Evolutionary conservation across 2,113 vertebrate genomes (phyloP), one percentile per base, ranked within the genome.

Genomic region (Malurus melanocephalus): DNA sequence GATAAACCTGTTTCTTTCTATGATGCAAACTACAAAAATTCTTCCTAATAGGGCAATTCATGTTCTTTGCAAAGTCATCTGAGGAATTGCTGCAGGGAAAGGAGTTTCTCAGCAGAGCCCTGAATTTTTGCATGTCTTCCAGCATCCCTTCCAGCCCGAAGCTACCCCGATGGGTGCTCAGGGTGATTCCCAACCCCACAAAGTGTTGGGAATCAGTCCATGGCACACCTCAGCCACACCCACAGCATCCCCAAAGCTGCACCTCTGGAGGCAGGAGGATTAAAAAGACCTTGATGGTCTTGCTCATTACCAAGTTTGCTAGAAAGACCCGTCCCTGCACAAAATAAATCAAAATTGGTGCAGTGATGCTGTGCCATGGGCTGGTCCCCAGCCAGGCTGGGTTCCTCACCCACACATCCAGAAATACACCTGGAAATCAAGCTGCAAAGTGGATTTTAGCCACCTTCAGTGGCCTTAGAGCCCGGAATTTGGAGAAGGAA

Each of bases 31-130:
- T 4, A 13, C n/a, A 62, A 22, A 49, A 65, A 24, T 6, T 14
- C 45, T 13, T 33, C 64, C 46, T 28, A 1, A 12, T 10, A 0
- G 0, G 1, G 13, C 40, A 18, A 7, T 0, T 2, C 65, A 13
- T 26, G 62, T 3, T 40, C 21, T 55, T 45, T 49, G 68, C 43
- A 18, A 59, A 62, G 69, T 3, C 48, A 33, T 46, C 72, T 10
- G 72, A 23, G 59, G 69, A 43, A 6, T 15, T 21, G 33, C 55
- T 75, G 33, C 59, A 5, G 78, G 27, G 10, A n/a, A 60, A 66
- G 6, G 40, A 67, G 45, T 17, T 4, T 51, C 77, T 40, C 2
- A 1, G 9, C 43, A 64, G 30, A 19, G 2, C 30, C 14, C 45
- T 42, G 7, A 4, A 43, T 32, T 46, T 48, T 33, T 16, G 15